Evolutionary conservation across 1,140 invertebrate species (phyloP), one percentile per base, ranked within the genome.

Genomic region (Rhopalosiphum padi): DNA sequence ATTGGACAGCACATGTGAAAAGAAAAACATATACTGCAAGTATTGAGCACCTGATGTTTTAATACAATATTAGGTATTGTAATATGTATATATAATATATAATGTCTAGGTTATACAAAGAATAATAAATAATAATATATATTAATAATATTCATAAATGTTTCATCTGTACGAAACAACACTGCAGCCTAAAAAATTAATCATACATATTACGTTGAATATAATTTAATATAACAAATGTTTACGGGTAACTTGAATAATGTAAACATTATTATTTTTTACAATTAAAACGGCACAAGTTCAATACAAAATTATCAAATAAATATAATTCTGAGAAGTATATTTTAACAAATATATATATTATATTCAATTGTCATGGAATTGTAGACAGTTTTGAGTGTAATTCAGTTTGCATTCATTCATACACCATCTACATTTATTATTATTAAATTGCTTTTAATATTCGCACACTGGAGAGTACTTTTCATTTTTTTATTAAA

Each of bases 41-140:
- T 89, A 89, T 55, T 89, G 88, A 89, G 88, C 48, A 89, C 88
- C 88, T 53, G 88, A 55, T 23, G 37, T 89, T 35, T 89, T 41
- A 53, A 41, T 55, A 89, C 51, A 89, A 89, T 89, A 53, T 53
- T 37, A 55, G 60, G 30, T 77, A 77, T 55, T 55, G 18, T 55
- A 55, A 89, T 55, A 89, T 87, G 30, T 77, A 77, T 77, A 89
- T 68, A 68, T 68, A 68, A 30, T 60, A 68, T n/a, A n/a, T 77
- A 77, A 41, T 83, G 3, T 85, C 37, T 41, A 85, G 41, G 23
- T 41, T 30, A 85, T 85, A 85, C 83, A 85, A 86, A 46, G 85
- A 87, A 41, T 41, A 25, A 37, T 41, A 85, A 43, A 85, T 85
- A 15, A 85, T 43, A 48, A 86, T 86, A 86, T 30, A 35, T 23